Percentiles rank a stretch among this genome's conserved stretches.
phyloP scores from a whole-genome alignment of 2,888 invertebrate genomes.

The Epiblema foenella region DNA sequence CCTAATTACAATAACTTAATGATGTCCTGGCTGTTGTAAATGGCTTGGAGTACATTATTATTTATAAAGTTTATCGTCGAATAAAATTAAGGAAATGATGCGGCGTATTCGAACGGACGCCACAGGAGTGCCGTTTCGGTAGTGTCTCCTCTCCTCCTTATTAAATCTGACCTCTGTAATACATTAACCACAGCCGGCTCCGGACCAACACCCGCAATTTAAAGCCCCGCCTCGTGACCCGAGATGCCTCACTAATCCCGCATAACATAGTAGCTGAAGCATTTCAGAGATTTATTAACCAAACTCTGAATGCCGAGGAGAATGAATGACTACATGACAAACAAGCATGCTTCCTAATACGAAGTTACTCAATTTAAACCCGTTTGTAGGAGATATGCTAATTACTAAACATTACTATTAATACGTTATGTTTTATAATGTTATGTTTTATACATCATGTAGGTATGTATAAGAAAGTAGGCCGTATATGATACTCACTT shows the following conservation, averaged over 20 bases:
- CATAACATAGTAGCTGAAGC: slow-evolving; percentile 63
- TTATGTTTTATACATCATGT: no score
- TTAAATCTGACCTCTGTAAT: slow-evolving; percentile 64
- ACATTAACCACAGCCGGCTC: slow-evolving; percentile 58
- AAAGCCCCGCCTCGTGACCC: slow-evolving; percentile 54
- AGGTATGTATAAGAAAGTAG: no score
- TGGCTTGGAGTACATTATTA: slow-evolving; percentile 35
- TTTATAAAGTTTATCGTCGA: slow-evolving; percentile 57
- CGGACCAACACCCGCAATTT: slow-evolving; percentile 62
- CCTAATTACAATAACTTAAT: slow-evolving; percentile 38
- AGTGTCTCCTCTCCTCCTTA: slow-evolving; percentile 51
- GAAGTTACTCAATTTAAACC: slow-evolving; percentile 13
- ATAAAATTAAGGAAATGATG: slow-evolving; percentile 57
- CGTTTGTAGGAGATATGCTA: neutral
- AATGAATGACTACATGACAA: slow-evolving; percentile 56
- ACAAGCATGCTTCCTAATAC: slow-evolving; percentile 25
- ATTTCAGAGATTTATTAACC: slow-evolving; percentile 62
- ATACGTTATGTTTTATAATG: neutral
- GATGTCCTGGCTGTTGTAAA: slow-evolving; percentile 31
- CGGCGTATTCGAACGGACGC: slow-evolving; percentile 46
- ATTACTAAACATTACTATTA: neutral
- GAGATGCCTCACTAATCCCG: slow-evolving; percentile 59
- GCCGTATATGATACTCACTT: no score
- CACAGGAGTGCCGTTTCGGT: slow-evolving; percentile 46
- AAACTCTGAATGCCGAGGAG: slow-evolving; percentile 54